These are phyloP conservation scores for Thecocarcelia acutangulata DNA, from an alignment of 2,888 invertebrate genomes.

Conservation along the genomic window DNA sequence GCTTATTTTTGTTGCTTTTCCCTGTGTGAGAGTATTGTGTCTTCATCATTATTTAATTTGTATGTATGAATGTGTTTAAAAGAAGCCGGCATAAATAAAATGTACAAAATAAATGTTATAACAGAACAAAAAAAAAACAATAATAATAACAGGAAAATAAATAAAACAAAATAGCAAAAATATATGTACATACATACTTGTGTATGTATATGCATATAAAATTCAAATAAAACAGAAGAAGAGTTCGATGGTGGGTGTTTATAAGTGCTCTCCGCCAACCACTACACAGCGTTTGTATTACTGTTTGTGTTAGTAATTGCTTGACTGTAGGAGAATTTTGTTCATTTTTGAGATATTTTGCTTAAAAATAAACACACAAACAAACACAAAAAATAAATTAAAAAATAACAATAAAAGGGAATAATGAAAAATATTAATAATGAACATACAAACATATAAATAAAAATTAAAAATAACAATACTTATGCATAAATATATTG, in stretches of 20 bases:
- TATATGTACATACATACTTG: too few relatives aligned
- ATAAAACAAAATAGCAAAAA: constrained; percentile 31
- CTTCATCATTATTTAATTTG: constrained; percentile 67
- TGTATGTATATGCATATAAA: too few relatives aligned
- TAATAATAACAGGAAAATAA: constrained; percentile 46
- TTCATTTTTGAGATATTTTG: not conserved
- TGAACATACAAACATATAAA: constrained; percentile 71
- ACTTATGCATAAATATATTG: constrained; percentile 47
- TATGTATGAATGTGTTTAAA: constrained; percentile 60
- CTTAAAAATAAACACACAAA: too few relatives aligned
- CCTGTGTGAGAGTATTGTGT: constrained; percentile 28
- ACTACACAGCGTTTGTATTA: not conserved
- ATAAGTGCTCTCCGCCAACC: constrained; percentile 46
- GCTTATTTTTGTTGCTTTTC: constrained; percentile 18
- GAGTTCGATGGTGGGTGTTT: constrained; percentile 77
- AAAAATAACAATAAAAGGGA: constrained; percentile 61
- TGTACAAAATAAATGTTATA: constrained; percentile 65
- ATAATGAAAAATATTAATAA: constrained; percentile 58
- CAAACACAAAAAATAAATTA: constrained; percentile 64
- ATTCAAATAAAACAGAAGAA: constrained; percentile 70
- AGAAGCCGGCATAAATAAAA: constrained; percentile 79
- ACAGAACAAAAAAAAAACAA: constrained; percentile 43
- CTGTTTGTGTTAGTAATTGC: constrained; percentile 15
- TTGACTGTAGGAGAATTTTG: constrained; percentile 13
- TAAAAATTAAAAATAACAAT: constrained; percentile 56